These are phyloP conservation scores for Chrosomus eos DNA, from an alignment of 2,797 vertebrate genomes.

Conservation along the genomic window DNA sequence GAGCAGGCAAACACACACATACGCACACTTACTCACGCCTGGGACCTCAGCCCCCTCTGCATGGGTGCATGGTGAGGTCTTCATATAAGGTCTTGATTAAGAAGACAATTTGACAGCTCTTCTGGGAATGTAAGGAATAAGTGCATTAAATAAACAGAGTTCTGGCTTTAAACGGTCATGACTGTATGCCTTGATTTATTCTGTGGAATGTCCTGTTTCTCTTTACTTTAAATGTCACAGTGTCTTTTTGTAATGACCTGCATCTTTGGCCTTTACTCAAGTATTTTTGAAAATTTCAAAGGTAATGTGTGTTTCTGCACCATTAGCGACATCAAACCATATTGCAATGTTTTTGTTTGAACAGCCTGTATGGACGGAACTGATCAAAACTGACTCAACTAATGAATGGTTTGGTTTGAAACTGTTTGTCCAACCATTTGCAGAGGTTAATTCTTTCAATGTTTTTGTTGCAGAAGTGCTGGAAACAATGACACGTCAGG, in stretches of 20 bases:
- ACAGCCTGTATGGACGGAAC: not conserved
- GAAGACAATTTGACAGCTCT: slow-evolving; percentile 9
- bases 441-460: not conserved
- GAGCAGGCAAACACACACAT: slow-evolving; percentile 47
- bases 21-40: slow-evolving; percentile 24
- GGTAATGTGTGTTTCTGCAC: not conserved
- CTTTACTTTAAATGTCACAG: not conserved
- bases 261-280: not conserved
- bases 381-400: not conserved
- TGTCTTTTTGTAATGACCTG: not conserved
- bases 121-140: not conserved
- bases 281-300: not conserved
- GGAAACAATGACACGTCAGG: not conserved
- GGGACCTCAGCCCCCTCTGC: slow-evolving; percentile 3
- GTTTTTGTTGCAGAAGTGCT: not conserved
- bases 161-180: not conserved
- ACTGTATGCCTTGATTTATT: not conserved
- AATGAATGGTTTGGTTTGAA: not conserved
- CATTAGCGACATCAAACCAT: not conserved
- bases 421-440: not conserved
- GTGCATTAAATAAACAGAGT: not conserved
- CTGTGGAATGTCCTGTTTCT: not conserved
- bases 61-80: slow-evolving; percentile 30
- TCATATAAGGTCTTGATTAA: slow-evolving; percentile 14
- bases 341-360: not conserved